Conservation (phyloP, 2,797 vertebrate genomes). For the Malacoraja senta region DNA sequence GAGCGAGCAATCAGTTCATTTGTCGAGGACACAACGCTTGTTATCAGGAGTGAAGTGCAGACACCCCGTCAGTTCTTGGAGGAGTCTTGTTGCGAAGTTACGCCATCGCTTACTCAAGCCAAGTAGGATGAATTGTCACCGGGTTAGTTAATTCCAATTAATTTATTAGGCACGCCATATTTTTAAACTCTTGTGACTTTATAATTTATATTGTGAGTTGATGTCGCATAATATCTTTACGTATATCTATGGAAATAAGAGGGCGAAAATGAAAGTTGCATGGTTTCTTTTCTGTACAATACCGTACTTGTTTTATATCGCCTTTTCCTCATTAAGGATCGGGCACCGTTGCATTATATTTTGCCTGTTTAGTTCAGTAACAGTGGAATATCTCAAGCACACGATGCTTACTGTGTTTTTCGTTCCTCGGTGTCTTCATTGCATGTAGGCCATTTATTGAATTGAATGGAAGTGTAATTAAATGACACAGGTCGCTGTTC, state of each 20-base stretch:
- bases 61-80: not conserved
- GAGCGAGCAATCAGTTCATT: not conserved
- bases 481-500: not conserved
- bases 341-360: not conserved
- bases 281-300: not conserved
- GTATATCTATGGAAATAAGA: not conserved
- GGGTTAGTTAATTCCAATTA: not conserved
- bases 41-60: not conserved
- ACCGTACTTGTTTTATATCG: not conserved
- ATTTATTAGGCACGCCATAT: not conserved
- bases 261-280: not conserved
- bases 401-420: not conserved
- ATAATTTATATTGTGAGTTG: too few relatives aligned
- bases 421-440: not conserved
- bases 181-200: not conserved
- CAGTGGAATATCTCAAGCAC: not conserved
- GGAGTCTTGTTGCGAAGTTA: not conserved
- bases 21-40: not conserved
- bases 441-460: not conserved
- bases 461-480: not conserved
- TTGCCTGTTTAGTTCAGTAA: not conserved
- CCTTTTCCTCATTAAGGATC: not conserved
- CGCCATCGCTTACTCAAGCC: not conserved
- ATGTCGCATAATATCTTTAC: too few relatives aligned
- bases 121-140: not conserved